These are phyloP conservation scores for Chaetogeoica ovagalla DNA, from an alignment of 2,888 invertebrate species.

Conservation along the genomic window DNA sequence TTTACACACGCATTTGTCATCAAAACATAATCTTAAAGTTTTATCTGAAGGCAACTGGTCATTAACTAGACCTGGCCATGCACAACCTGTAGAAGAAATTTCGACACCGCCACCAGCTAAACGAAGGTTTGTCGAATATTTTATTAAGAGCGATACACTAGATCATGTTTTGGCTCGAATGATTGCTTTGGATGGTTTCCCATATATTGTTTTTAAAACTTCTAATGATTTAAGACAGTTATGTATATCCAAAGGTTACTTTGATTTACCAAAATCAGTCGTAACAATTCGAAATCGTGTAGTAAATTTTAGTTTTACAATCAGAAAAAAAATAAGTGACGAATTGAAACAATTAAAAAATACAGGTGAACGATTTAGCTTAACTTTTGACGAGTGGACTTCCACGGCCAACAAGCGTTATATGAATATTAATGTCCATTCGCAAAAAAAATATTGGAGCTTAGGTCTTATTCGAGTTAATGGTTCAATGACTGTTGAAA, in stretches of 20 bases:
- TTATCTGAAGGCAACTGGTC: slow-evolving; percentile 18
- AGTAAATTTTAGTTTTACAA: slow-evolving; percentile 12
- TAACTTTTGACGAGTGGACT: slow-evolving; percentile 14
- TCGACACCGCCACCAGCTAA: slow-evolving; percentile 17
- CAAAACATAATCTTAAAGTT: slow-evolving; percentile 2
- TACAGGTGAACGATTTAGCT: slow-evolving; percentile 5
- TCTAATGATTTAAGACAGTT: slow-evolving; percentile 15
- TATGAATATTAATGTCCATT: slow-evolving; percentile 16
- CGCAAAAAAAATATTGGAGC: slow-evolving; percentile 53
- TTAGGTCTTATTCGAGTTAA: slow-evolving; percentile 55
- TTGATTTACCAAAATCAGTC: slow-evolving; percentile 31
- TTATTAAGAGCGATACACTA: slow-evolving; percentile 16
- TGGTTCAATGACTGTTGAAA: slow-evolving; percentile 56
- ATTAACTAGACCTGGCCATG: slow-evolving; percentile 5
- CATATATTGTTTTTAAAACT: slow-evolving; percentile 26
- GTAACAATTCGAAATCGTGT: slow-evolving; percentile 23
- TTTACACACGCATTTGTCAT: slow-evolving; percentile 11
- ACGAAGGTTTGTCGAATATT: slow-evolving; percentile 12
- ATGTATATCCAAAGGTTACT: slow-evolving; percentile 15
- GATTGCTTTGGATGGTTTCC: slow-evolving; percentile 15
- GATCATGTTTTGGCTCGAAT: slow-evolving; percentile 16
- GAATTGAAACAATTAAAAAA: slow-evolving; percentile 13
- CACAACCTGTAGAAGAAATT: slow-evolving; percentile 6
- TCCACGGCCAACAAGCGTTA: neutral
- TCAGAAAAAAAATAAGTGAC: slow-evolving; percentile 10